A percentile compares a stretch with the other conserved stretches of the same genome.
Evolutionary conservation across 2,797 vertebrate species (phyloP).

Genomic region (Limnodromus scolopaceus): DNA sequence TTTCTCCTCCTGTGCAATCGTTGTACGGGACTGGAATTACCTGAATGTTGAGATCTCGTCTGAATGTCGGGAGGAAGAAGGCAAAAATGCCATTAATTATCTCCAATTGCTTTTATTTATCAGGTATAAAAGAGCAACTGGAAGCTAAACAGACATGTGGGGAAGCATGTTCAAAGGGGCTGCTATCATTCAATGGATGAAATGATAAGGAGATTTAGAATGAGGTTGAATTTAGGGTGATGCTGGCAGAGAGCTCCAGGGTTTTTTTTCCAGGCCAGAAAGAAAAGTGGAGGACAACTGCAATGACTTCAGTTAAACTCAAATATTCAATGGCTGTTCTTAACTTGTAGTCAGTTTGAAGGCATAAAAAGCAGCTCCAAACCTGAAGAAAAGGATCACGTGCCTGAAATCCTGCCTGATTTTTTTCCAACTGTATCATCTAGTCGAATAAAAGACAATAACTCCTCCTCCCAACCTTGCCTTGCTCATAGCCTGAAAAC

Average conservation of each 20-base stretch:
- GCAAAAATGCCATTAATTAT: neutral
- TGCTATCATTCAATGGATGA: neutral
- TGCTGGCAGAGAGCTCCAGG: neutral
- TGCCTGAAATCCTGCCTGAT: conserved; percentile 21
- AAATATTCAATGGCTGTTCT: neutral
- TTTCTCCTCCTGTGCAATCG: neutral
- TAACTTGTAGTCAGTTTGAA: neutral
- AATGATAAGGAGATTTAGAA: neutral
- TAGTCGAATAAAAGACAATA: conserved; percentile 57
- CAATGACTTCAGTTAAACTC: neutral
- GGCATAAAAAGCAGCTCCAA: conserved; percentile 30
- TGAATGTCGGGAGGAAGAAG: neutral
- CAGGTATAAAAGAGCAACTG: neutral
- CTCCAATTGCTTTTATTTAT: neutral
- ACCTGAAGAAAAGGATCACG: conserved; percentile 3
- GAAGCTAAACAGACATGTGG: neutral
- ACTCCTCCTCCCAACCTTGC: conserved; percentile 61
- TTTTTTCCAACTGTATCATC: conserved; percentile 45
- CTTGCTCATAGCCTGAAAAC: conserved; percentile 57
- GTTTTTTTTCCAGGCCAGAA: neutral
- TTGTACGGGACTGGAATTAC: neutral
- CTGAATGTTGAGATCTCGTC: neutral
- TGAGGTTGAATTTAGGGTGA: neutral
- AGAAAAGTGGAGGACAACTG: neutral
- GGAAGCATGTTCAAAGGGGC: neutral